These are phyloP conservation scores for Phortica magna DNA, from an alignment of 2,888 invertebrate genomes.

Conservation along the genomic window DNA sequence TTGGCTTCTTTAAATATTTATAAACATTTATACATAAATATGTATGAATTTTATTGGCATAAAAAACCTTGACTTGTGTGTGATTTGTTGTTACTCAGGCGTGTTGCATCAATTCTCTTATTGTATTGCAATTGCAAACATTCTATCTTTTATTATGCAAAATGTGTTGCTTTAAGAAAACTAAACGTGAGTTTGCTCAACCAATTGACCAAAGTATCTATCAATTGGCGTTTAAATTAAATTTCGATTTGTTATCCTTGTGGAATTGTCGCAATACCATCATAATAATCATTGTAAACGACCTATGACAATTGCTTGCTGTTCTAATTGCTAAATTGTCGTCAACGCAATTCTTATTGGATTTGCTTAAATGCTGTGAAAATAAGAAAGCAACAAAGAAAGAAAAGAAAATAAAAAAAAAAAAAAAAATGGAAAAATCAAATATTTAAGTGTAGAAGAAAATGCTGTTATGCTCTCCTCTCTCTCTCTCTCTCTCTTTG, in stretches of 20 bases:
- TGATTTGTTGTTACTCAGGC: slow-evolving; percentile 41
- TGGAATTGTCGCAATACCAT: slow-evolving; percentile 47
- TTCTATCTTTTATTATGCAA: not conserved
- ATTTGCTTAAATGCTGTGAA: not conserved
- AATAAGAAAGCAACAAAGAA: not conserved
- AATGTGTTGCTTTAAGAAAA: not conserved
- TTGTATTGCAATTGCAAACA: not conserved
- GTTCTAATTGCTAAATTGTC: slow-evolving; percentile 66
- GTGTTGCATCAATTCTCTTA: not conserved
- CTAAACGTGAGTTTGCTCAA: slow-evolving; percentile 1
- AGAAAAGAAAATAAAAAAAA: not conserved
- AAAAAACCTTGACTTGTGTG: slow-evolving; percentile 31
- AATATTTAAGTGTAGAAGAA: not conserved
- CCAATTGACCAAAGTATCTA: slow-evolving; percentile 40
- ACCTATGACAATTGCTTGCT: slow-evolving; percentile 33
- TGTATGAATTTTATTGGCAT: slow-evolving; percentile 25
- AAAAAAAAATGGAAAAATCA: slow-evolving; percentile 9
- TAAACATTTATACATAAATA: slow-evolving; percentile 5
- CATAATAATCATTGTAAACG: not conserved
- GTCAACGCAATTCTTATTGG: slow-evolving; percentile 50
- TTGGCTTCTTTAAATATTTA: not conserved
- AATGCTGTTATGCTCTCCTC: slow-evolving; percentile 5
- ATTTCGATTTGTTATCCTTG: slow-evolving; percentile 63
- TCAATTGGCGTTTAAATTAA: slow-evolving; percentile 58
- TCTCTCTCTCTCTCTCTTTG: no score